Base-by-base conservation (phyloP, 2,797 vertebrate species). In the Tragopan temminckii region DNA sequence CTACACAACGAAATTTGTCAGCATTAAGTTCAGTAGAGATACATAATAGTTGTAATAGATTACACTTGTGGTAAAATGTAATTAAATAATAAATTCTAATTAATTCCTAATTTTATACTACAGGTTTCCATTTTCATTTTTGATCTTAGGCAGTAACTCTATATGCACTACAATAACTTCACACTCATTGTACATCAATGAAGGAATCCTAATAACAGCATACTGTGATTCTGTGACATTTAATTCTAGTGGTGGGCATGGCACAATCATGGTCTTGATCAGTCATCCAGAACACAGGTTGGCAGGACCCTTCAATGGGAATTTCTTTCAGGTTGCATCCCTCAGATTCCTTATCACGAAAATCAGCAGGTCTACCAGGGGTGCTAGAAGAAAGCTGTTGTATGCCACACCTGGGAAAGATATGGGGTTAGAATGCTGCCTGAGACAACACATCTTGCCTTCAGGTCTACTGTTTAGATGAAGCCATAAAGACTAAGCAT, bases 51-150 rank as follows among this genome's bases (percentile, higher is more conserved):
- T 75, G 25, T 29, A 83, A 80, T 12, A 85, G 42, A 78, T 33
- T 78, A 62, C 13, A 76, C 5, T 8, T 69, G 21, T 72, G 57
- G n/a, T 42, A 80, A 92, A 67, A 68, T 29, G 38, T 25, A 63
- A 83, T 4, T 55, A 24, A 94, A 89, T 38, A 71, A 70, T 57
- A 80, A 83, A 78, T 80, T 80, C 57, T 78, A 70, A 89, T 87
- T 78, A 87, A 71, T 80, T 83, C 21, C 59, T 66, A 87, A 62
- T 50, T 80, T 6, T 40, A 50, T 27, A 72, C 11, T 38, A 38
- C 36, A 68, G 8, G 25, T 85, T 52, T 52, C n/a, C 8, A 13
- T 83, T 83, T 80, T 66, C 13, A 76, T 57, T 83, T 63, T 46
- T 1, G 0, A 1, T 17, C 16, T 58, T 40, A 80, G 90, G 35